Evolutionary conservation across 1,140 invertebrate genomes (phyloP).

Genomic region (Drosophila erecta): DNA sequence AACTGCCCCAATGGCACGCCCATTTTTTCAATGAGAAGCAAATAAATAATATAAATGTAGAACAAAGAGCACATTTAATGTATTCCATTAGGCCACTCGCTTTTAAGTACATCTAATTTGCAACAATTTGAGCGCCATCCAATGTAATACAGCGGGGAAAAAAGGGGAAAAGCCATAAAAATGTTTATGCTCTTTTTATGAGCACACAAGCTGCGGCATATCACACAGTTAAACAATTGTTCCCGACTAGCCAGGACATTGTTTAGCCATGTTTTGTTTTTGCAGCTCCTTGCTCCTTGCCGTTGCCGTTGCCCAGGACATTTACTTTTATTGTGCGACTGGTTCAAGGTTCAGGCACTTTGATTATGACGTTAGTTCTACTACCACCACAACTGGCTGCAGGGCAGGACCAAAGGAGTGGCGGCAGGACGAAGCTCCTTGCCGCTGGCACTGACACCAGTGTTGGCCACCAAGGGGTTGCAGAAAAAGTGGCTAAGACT

Average conservation of each 20-base stretch:
- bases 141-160: conserved; percentile 18
- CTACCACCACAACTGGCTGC: conserved; percentile 22
- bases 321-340: conserved; percentile 64
- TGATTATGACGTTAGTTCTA: conserved; percentile 54
- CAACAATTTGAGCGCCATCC: conserved; percentile 56
- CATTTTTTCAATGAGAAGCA: neutral
- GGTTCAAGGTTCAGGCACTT: conserved; percentile 60
- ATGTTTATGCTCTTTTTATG: conserved; percentile 61
- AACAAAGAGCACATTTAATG: conserved; percentile 44
- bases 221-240: conserved; percentile 65
- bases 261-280: conserved; percentile 22
- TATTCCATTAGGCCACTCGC: conserved; percentile 50
- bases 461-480: neutral
- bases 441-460: conserved; percentile 17
- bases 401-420: conserved; percentile 12
- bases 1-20: conserved; percentile 8
- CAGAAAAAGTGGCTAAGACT: neutral
- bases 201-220: conserved; percentile 61
- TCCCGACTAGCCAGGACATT: conserved; percentile 45
- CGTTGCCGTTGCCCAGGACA: conserved; percentile 30
- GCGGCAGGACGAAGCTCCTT: conserved; percentile 13
- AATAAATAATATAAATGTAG: conserved; percentile 35
- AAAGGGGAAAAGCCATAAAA: conserved; percentile 62
- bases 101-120: conserved; percentile 58
- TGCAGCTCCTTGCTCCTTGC: neutral